Evolutionary conservation across 2,888 invertebrate genomes (phyloP), one percentile per base, ranked within the genome.

Genomic region (Zootermopsis nevadensis): DNA sequence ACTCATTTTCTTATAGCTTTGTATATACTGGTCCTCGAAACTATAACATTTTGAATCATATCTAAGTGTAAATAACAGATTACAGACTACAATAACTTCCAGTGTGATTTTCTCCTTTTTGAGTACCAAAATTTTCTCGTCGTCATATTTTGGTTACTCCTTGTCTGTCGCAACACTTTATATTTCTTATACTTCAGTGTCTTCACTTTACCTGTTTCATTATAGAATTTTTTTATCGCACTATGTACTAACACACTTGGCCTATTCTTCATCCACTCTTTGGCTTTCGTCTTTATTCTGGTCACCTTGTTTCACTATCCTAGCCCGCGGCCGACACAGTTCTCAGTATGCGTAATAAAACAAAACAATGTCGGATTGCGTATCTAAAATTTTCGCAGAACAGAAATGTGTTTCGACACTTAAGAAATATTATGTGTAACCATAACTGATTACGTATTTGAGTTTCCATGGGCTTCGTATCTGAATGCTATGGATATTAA

Each of bases 321-420:
- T 48, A 19, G 27, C 60, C 27, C n/a, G 60, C 60, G 6, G 27
- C 60, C n/a, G 60, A 60, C 60, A 60, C 60, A 15, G 12, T 60
- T 60, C 60, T 27, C 60, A 60, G 24, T 24, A 27, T 10, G n/a
- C 42, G 76, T 30, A 76, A 76, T 76, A 48, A 76, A n/a, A 42
- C 42, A 42, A 48, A 76, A 76, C 60, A 60, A 60, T 60, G 60
- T 60, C 60, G n/a, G 27, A 60, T 60, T 60, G 27, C 60, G n/a
- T 27, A 27, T n/a, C n/a, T 27, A 60, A n/a, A 4, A 15, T 60
- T 55, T n/a, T n/a, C n/a, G 60, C 60, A 60, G 60, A 60, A 60
- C 15, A 53, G n/a, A n/a, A 60, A 27, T 7, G n/a, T 12, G n/a
- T 60, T 60, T 60, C 60, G 12, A 60, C n/a, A 60, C n/a, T n/a